Percentiles rank a stretch among this genome's conserved stretches.
These are phyloP conservation scores for Enteromius thamalakanensis DNA, from an alignment of 2,797 vertebrate species.

Conservation along the genomic window DNA sequence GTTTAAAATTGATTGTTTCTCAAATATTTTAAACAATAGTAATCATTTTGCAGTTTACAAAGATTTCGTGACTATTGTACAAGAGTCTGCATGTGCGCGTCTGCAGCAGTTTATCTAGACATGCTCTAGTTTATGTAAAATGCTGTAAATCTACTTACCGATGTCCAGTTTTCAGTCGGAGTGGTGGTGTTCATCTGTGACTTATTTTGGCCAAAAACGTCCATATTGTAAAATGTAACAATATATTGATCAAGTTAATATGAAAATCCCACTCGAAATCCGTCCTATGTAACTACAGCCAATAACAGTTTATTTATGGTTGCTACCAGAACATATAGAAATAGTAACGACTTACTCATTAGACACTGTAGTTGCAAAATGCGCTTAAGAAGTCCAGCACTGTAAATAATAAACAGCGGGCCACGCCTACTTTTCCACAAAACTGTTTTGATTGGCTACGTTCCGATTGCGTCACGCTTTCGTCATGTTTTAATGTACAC, in stretches of 20 bases:
- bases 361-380: background rate
- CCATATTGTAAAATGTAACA: conserved; percentile 30
- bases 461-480: background rate
- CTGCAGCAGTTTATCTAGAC: background rate
- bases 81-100: background rate
- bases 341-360: background rate
- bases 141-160: conserved; percentile 59
- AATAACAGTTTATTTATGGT: background rate
- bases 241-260: background rate
- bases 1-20: background rate
- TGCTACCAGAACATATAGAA: background rate
- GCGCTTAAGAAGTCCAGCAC: background rate
- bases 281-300: background rate
- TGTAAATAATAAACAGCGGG: conserved; percentile 2
- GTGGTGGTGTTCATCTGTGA: conserved; percentile 60
- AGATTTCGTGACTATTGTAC: background rate
- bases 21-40: background rate
- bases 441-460: background rate
- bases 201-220: conserved; percentile 32
- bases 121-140: background rate
- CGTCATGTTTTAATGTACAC: background rate
- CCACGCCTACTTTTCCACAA: background rate
- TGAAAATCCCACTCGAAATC: background rate
- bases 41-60: background rate
- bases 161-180: conserved; percentile 65